Evolutionary conservation across 1,140 invertebrate genomes (phyloP).

Genomic region (Diprion similis): DNA sequence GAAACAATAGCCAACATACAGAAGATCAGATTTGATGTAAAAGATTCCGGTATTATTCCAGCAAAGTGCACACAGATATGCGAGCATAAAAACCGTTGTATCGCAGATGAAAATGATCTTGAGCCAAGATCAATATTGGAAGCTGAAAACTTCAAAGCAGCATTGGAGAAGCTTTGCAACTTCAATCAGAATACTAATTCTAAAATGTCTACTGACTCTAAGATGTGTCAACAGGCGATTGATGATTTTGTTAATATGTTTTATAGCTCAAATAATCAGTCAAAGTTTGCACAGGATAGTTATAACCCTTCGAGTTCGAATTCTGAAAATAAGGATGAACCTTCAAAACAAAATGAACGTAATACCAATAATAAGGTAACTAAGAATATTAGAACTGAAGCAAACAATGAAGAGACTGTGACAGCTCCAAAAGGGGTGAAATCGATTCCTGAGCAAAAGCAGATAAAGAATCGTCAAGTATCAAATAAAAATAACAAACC

Average conservation of each 20-base stretch:
- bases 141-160: neutral
- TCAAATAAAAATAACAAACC: neutral
- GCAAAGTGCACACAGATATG: neutral
- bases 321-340: neutral
- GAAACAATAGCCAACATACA: neutral
- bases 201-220: neutral
- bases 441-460: neutral
- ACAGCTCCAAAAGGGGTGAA: neutral
- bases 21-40: neutral
- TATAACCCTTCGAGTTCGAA: neutral
- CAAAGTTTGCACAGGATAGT: neutral
- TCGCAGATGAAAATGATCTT: neutral
- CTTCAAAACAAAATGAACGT: neutral
- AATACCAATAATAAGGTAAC: neutral
- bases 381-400: neutral
- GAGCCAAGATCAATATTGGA: neutral
- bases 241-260: neutral
- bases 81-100: neutral
- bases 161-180: neutral
- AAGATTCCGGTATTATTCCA: neutral
- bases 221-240: neutral
- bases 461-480: neutral
- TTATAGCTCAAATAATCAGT: neutral
- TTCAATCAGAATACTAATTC: neutral
- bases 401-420: neutral